A percentile compares a stretch with the other conserved stretches of the same genome.
Evolutionary conservation across 2,113 vertebrate species (phyloP).

Genomic region (Myxocyprinus asiaticus): DNA sequence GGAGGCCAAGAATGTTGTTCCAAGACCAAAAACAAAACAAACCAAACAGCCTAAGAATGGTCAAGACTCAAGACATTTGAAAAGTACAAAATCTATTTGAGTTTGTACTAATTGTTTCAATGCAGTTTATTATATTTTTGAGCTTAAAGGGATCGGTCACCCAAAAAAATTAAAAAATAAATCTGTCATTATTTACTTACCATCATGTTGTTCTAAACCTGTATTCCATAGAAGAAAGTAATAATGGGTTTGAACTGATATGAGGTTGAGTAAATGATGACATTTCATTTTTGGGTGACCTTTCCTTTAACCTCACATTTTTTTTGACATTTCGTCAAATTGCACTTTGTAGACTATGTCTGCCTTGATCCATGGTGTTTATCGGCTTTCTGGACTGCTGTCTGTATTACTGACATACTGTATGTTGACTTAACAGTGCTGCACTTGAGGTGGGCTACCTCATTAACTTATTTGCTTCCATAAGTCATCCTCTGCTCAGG

Average conservation of each 20-base stretch:
- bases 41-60: conserved; percentile 12
- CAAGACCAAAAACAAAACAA: conserved; percentile 21
- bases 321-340: conserved; percentile 3
- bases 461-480: conserved; percentile 28
- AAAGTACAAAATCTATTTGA: neutral
- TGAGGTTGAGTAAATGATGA: too few species aligned
- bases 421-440: conserved; percentile 15
- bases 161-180: too few species aligned
- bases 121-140: neutral
- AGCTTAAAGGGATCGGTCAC: too few species aligned
- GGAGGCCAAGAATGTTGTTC: conserved; percentile 19
- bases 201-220: too few species aligned
- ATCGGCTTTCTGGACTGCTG: neutral
- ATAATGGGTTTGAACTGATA: too few species aligned
- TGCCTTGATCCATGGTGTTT: conserved; percentile 35
- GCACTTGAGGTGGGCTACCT: neutral
- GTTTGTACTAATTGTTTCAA: neutral
- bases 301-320: neutral
- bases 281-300: too few species aligned
- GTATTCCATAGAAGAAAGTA: too few species aligned
- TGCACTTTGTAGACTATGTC: neutral
- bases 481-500: conserved; percentile 20
- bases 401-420: conserved; percentile 18
- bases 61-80: too few species aligned
- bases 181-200: too few species aligned